Conservation (phyloP, 2,888 invertebrate species). For the Callinectes sapidus region DNA sequence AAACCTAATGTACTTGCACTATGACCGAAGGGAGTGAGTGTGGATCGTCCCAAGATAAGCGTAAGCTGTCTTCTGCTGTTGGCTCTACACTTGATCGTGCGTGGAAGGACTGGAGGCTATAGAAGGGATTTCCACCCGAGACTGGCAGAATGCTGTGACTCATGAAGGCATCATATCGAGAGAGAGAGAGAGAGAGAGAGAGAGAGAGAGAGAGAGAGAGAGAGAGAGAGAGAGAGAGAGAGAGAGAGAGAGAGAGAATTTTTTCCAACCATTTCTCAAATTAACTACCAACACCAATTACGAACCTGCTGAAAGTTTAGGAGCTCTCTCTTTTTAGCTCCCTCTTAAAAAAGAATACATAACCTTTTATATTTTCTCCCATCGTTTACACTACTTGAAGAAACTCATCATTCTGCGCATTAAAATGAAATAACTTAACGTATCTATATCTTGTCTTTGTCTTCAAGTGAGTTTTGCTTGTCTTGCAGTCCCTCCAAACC, state of each 20-base stretch:
- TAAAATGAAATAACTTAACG: neutral
- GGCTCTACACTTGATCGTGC: no score
- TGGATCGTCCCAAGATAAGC: no score
- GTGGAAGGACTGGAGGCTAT: no score
- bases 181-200: constrained; percentile 1
- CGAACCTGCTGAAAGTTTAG: neutral
- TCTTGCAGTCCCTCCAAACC: neutral
- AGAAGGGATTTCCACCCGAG: no score
- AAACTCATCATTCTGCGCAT: neutral
- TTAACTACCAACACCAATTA: neutral
- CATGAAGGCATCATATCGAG: neutral
- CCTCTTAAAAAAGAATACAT: neutral
- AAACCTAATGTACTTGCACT: no score
- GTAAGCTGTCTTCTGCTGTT: no score
- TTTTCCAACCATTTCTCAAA: no score
- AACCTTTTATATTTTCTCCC: neutral
- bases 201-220: constrained; percentile 38
- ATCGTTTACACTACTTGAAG: neutral
- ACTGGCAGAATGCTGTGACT: no score
- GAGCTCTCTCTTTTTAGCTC: neutral
- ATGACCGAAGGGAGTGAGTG: no score
- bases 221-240: constrained; percentile 38
- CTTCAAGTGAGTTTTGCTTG: neutral
- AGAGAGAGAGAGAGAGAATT: constrained; percentile 10
- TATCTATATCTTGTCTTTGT: neutral